Evolutionary conservation across 2,113 vertebrate genomes (phyloP), one percentile per base, ranked within the genome.

Genomic region (Rafetus swinhoei): DNA sequence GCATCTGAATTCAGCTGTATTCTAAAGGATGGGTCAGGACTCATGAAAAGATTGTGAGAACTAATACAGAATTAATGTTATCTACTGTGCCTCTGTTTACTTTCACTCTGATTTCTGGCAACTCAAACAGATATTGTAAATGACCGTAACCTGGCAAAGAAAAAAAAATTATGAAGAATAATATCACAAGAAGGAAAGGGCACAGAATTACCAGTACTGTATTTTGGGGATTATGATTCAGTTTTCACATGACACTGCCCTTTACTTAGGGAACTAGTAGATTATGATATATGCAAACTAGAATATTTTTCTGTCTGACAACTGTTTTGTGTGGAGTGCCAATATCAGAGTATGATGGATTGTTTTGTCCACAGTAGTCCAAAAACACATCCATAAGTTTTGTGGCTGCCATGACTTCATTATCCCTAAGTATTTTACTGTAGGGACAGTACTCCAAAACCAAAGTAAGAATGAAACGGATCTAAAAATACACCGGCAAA

Each of bases 41-140:
- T 86, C 60, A 35, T 4, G 50, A 95, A 94, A 93, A 91, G n/a
- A 88, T 96, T 89, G 90, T 94, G 91, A 94, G 94, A 97, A 96
- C 88, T 87, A 89, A 92, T 94, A 93, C 82, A 54, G 94, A 93
- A 88, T 95, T 89, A 95, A 90, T 95, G 86, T 88, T 84, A 91
- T 94, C 93, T 86, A 94, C 94, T 95, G 92, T 95, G 95, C 95
- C 92, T 95, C 81, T 95, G 96, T 97, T 97, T 97, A 79, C 93
- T 95, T 95, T 97, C 86, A 95, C 88, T 95, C 92, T 89, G 95
- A 96, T 90, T 94, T 95, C 90, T 96, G 95, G 91, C 94, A 96
- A 45, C 55, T 80, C 79, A 94, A 88, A 90, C 89, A 91, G 92
- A 87, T 4, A 2, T 55, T 96, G 5, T 88, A 95, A 95, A 93